These are phyloP conservation scores for Peromyscus nudipes DNA, from an alignment of 2,797 vertebrate species.

Conservation along the genomic window DNA sequence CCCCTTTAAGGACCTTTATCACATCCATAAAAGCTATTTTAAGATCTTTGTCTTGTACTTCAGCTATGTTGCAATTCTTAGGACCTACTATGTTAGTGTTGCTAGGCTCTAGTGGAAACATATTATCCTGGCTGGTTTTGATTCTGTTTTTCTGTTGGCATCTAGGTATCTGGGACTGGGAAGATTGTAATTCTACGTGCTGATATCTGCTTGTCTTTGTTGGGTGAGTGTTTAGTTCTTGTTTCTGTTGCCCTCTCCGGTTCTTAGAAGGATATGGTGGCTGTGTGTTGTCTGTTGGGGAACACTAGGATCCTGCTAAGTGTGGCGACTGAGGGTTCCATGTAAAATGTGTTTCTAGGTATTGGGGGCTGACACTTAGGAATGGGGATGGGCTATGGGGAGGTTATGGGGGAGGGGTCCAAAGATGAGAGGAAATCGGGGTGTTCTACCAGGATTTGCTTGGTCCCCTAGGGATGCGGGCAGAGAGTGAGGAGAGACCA, in stretches of 20 bases:
- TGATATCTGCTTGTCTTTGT: neutral
- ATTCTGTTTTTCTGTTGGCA: neutral
- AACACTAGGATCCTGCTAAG: neutral
- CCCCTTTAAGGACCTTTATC: neutral
- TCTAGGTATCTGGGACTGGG: neutral
- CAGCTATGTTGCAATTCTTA: no score
- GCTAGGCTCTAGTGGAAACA: neutral
- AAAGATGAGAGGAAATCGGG: neutral
- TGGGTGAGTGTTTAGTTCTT: neutral
- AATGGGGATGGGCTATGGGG: no score
- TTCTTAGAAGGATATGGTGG: neutral
- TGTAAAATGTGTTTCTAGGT: neutral
- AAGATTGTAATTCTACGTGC: neutral
- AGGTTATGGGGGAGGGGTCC: neutral
- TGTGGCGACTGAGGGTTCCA: neutral
- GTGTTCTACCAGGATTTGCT: neutral
- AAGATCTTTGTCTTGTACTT: neutral
- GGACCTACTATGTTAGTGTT: neutral
- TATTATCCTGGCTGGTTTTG: neutral
- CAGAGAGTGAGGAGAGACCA: neutral
- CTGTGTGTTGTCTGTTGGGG: neutral
- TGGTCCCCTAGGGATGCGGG: neutral
- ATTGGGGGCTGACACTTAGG: neutral
- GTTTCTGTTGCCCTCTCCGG: neutral
- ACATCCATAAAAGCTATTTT: neutral